Evolutionary conservation across 2,113 vertebrate species (phyloP), one percentile per base, ranked within the genome.

Genomic region (Phodopus roborovskii): DNA sequence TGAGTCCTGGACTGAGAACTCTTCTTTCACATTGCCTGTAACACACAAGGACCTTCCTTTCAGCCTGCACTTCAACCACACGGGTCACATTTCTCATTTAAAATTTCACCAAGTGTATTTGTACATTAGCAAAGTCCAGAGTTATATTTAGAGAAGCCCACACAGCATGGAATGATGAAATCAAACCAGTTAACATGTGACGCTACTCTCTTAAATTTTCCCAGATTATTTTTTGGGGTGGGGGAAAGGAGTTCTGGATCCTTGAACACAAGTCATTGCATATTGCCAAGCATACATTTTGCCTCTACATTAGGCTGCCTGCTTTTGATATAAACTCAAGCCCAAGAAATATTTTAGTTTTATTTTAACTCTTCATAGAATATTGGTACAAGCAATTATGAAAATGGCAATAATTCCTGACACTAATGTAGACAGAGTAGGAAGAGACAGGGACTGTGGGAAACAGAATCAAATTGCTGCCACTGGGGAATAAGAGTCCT

Each of bases 291-390:
- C 42, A 39, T 50, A 15, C 3, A 1, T 60, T 78, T 45, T 58
- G 16, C n/a, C 28, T 45, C 28, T 45, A 7, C 33, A 26, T 50
- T 22, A 30, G 36, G 28, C 48, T 60, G 56, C 56, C 66, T 22
- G 85, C 12, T 73, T 91, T 89, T 71, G 71, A 83, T 92, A 84
- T 78, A 91, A 78, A 78, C 88, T 33, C 5, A 87, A 20, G 12
- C 26, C 58, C 30, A 79, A 56, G 62, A 71, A 58, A 75, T 93
- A 87, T n/a, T 92, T 91, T 92, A 62, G 10, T 68, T 86, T 83
- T 78, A 7, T 91, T 16, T 56, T 85, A 84, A 83, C 28, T 53
- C 48, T 78, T 78, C 30, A 78, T 78, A 56, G 62, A 82, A 70
- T 82, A 79, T 90, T 73, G 48, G 39, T 86, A 8, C 12, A 83